Evolutionary conservation across 2,888 invertebrate species (phyloP), one percentile per base, ranked within the genome.

Genomic region (Apodemia duryi): DNA sequence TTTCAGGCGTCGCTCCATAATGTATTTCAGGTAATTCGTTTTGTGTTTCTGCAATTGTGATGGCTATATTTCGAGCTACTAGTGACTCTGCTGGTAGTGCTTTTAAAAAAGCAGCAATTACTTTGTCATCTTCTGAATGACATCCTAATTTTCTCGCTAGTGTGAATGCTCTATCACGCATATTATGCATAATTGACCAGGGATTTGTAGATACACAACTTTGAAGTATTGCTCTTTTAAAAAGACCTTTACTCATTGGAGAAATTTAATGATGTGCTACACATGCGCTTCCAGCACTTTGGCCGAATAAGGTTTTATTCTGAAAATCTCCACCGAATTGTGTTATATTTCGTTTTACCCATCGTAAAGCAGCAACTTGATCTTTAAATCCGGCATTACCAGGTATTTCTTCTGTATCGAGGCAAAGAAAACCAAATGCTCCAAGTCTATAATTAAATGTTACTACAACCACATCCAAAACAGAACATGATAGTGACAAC

Each of bases 181-280:
- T 92, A 38, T 93, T 76, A 7, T 73, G 73, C 0, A 71, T 82
- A 62, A 82, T 84, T 0, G 94, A 88, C 92, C 93, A 94, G 0
- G 92, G 90, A 74, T 91, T 90, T 21, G 93, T 84, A 0, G 93
- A 87, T 0, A 94, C 93, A 0, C 96, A 96, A 73, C 96, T 96
- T 76, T 95, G 95, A 1, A 94, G 88, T 57, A 96, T 96, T 1
- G 93, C 88, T 69, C 82, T 81, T 49, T 79, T 80, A 38, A 90
- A 91, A 0, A 92, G 75, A 2, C 85, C 88, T 76, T 82, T 83
- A 7, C 82, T 81, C 86, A 91, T 86, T 0, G 90, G 89, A 2
- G 92, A 92, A 32, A 88, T 68, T 7, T 91, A 72, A 71, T 89
- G 91, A 52, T 74, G 85, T 0, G 77, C 74, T 0, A 83, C 80